These are phyloP conservation scores for Botrylloides violaceus DNA, from an alignment of 23 tunicate species.

Conservation along the genomic window DNA sequence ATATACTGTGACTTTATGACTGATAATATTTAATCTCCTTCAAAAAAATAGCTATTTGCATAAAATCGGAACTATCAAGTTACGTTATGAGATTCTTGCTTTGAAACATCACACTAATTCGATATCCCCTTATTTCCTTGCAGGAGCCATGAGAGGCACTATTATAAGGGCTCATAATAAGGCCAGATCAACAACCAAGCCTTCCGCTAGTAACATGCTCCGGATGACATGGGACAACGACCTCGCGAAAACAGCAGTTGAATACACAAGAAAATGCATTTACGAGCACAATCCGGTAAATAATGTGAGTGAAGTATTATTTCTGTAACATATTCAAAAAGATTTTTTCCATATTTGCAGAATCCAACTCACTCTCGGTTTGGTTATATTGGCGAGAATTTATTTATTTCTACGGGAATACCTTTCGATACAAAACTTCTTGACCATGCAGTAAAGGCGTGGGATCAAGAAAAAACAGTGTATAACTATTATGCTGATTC, in stretches of 20 bases:
- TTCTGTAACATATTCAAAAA: not conserved
- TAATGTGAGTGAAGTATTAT: too few species aligned
- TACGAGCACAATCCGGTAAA: constrained; percentile 55
- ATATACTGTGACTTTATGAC: too few species aligned
- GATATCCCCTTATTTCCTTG: not conserved
- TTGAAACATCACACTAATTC: not conserved
- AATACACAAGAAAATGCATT: constrained; percentile 46
- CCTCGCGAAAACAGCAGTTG: constrained; percentile 40
- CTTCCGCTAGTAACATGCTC: constrained; percentile 63
- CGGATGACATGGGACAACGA: constrained; percentile 67
- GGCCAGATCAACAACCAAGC: constrained; percentile 18
- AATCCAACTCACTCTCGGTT: constrained; percentile 19
- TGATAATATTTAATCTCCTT: too few species aligned
- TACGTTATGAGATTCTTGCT: too few species aligned
- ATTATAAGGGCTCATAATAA: constrained; percentile 11
- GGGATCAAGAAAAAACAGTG: constrained; percentile 47
- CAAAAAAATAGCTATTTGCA: too few species aligned
- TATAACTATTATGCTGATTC: constrained; percentile 26
- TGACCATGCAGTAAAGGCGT: constrained; percentile 33
- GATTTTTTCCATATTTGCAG: constrained; percentile 13
- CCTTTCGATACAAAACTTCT: constrained; percentile 4
- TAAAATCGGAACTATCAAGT: too few species aligned
- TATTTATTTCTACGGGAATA: constrained; percentile 29
- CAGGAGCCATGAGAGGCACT: not conserved
- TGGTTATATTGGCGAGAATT: constrained; percentile 34